Base-by-base conservation (phyloP, 1,140 invertebrate genomes). In the Rhizoglyphus robini region DNA sequence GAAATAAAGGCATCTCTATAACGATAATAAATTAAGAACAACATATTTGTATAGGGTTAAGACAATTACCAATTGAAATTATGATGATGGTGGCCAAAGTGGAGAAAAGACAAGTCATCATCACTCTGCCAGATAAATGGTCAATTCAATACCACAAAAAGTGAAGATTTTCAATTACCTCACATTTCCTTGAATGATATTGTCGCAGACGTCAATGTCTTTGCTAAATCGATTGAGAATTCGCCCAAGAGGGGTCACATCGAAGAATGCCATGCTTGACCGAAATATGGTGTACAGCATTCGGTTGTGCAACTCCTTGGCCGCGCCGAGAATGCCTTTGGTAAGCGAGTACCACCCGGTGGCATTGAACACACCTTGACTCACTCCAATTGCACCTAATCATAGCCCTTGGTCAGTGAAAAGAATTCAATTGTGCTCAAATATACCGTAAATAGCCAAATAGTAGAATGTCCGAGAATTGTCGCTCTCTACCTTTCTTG, bases 1-100 rank as follows among this genome's bases (percentile, higher is more conserved):
- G 69, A 69, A 84, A 84, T 4, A 79, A 71, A 15, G 81, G 81
- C 3, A 80, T 82, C 57, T 78, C 76, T 65, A 77, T 75, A 51
- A 72, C 70, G 65, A 83, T n/a, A 8, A 20, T 25, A 25, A 30
- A 58, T 27, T 4, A 8, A 58, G 8, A 20, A 58, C 11, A 41
- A 41, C 18, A 41, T 41, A 41, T 11, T 41, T 41, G 36, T n/a
- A 41, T 3, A 46, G 15, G 23, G 41, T 2, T n/a, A 46, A 51
- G 13, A 51, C 13, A 23, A 34, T 27, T 61, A 61, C 59, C 23
- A 27, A 64, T 64, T 25, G 64, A 38, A 25, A 65, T 65, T 27
- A 65, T 60, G 25, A 64, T 41, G 3, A 65, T 18, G 11, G 64
- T 65, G 18, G 57, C 51, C 8, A 60, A n/a, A 5, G 51, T 63